phyloP scores from a whole-genome alignment of 2,888 invertebrate genomes.

The Ecliptopera silaceata region DNA sequence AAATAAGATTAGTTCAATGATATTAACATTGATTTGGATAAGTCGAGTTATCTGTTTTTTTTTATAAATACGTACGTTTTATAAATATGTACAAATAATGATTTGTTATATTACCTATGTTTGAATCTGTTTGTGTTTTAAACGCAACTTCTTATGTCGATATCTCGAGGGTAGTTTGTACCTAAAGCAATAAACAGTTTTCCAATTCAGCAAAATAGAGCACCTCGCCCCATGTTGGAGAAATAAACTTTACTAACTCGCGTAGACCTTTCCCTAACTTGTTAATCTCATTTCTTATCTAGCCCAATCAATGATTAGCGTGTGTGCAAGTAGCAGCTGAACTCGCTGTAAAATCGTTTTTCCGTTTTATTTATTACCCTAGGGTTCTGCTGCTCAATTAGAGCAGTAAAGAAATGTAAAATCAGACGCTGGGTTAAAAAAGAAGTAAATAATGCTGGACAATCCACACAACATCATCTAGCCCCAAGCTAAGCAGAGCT shows the following conservation, averaged over 20 bases:
- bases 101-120: too few relatives aligned
- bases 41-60: too few relatives aligned
- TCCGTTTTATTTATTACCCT: slow-evolving; percentile 3
- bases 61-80: too few relatives aligned
- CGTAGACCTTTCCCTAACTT: slow-evolving; percentile 37
- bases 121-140: neutral
- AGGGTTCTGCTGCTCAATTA: slow-evolving; percentile 35
- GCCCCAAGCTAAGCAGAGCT: too few relatives aligned
- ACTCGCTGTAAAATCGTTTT: slow-evolving; percentile 10
- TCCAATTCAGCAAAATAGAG: slow-evolving; percentile 3
- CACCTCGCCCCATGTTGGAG: slow-evolving; percentile 3
- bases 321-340: slow-evolving; percentile 17
- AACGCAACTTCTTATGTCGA: neutral
- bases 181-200: neutral
- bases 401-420: slow-evolving; percentile 1
- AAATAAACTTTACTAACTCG: slow-evolving; percentile 42
- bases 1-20: too few relatives aligned
- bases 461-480: too few relatives aligned
- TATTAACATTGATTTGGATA: too few relatives aligned
- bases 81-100: too few relatives aligned
- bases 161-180: neutral
- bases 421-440: neutral
- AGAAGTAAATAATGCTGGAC: too few relatives aligned
- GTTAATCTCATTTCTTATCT: slow-evolving; percentile 41
- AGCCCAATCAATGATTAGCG: slow-evolving; percentile 39